Evolutionary conservation across 2,797 vertebrate genomes (phyloP).

Genomic region (Philypnodon macrostomus): DNA sequence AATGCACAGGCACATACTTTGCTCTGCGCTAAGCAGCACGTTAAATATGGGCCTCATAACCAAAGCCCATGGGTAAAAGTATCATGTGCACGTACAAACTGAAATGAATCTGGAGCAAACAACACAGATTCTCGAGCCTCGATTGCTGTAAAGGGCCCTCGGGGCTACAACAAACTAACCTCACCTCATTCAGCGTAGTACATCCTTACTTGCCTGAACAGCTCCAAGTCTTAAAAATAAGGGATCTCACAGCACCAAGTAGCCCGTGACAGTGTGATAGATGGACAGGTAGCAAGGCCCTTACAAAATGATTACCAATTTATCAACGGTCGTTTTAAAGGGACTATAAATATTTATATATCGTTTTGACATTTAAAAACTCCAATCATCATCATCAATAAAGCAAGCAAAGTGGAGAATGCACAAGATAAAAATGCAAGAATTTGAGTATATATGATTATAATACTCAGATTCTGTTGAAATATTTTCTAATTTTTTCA

Average conservation of each 20-base stretch:
- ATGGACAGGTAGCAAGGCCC: background rate
- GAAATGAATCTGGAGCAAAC: conserved; percentile 26
- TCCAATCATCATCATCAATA: background rate
- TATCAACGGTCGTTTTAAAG: background rate
- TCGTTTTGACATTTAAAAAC: conserved; percentile 2
- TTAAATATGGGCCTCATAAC: conserved; percentile 25
- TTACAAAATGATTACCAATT: conserved; percentile 7
- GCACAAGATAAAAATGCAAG: background rate
- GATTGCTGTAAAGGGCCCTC: conserved; percentile 31
- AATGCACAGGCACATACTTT: conserved; percentile 22
- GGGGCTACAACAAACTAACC: conserved; percentile 49
- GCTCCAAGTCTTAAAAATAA: conserved; percentile 29
- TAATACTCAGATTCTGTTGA: too few species aligned
- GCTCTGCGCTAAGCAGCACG: conserved; percentile 20
- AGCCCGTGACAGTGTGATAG: conserved; percentile 20
- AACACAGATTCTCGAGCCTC: conserved; percentile 16
- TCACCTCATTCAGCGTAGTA: conserved; percentile 46
- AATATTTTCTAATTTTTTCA: too few species aligned
- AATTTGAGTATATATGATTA: too few species aligned
- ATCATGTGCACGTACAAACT: conserved; percentile 25
- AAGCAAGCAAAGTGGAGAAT: background rate
- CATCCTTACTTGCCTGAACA: conserved; percentile 59
- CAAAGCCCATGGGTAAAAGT: conserved; percentile 23
- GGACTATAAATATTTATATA: conserved; percentile 1
- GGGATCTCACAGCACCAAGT: conserved; percentile 10